phyloP scores from a whole-genome alignment of 1,140 invertebrate species.

The Magallana ariakensis region DNA sequence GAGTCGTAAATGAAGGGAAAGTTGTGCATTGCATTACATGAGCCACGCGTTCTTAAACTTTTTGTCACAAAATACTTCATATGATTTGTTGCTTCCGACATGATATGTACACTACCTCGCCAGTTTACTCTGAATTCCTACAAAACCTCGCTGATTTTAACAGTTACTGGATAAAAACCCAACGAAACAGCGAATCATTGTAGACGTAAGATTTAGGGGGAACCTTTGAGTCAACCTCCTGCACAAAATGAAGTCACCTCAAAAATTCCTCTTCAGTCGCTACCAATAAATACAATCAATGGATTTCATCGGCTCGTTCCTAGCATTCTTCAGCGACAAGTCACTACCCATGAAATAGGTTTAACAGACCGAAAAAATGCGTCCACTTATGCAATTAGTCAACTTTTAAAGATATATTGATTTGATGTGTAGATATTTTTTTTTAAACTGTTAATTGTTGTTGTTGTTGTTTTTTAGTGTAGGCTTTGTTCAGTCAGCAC shows the following conservation, averaged over 20 bases:
- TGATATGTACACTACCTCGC: too few species aligned
- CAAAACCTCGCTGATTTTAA: too few species aligned
- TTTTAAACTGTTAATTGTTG: not conserved
- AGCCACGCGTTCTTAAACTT: too few species aligned
- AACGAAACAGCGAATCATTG: not conserved
- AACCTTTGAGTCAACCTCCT: not conserved
- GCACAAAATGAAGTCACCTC: slow-evolving; percentile 22
- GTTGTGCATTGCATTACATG: too few species aligned
- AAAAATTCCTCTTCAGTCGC: not conserved
- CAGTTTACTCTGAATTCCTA: too few species aligned
- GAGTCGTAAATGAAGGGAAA: too few species aligned
- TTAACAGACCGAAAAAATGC: slow-evolving; percentile 13
- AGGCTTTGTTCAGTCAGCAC: not conserved
- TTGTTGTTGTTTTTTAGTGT: not conserved
- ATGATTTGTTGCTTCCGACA: too few species aligned
- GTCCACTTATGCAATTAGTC: not conserved
- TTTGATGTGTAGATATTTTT: not conserved
- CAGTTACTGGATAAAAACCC: too few species aligned
- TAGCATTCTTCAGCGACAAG: not conserved
- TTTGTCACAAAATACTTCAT: too few species aligned
- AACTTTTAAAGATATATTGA: slow-evolving; percentile 25
- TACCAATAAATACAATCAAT: slow-evolving; percentile 30
- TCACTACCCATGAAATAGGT: slow-evolving; percentile 17
- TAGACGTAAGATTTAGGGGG: not conserved
- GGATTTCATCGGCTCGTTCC: slow-evolving; percentile 4